phyloP scores from a whole-genome alignment of 2,888 invertebrate genomes.

The Eristalis tenax region DNA sequence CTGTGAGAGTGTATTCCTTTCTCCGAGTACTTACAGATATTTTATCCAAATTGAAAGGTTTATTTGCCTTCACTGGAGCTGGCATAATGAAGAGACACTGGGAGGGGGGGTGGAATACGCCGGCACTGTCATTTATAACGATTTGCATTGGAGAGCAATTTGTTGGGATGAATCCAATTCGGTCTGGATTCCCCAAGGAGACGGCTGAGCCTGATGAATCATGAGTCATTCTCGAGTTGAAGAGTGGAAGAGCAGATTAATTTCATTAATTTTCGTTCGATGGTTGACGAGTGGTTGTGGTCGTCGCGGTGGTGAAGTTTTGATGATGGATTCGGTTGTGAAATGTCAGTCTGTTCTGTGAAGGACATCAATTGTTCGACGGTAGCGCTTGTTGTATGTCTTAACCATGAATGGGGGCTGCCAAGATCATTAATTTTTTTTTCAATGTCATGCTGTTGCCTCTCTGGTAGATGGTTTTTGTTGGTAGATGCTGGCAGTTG shows the following conservation, averaged over 20 bases:
- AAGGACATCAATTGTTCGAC: conserved; percentile 2
- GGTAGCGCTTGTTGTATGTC: not conserved
- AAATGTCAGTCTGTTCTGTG: not conserved
- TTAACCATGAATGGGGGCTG: not conserved
- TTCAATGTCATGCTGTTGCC: not conserved
- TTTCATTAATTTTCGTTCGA: conserved; percentile 62
- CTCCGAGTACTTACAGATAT: conserved; percentile 46
- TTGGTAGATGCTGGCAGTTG: not conserved
- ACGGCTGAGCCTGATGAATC: conserved; percentile 52
- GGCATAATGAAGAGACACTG: conserved; percentile 22
- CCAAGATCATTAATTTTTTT: conserved; percentile 3
- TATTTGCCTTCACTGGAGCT: conserved; percentile 63
- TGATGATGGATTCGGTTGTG: not conserved
- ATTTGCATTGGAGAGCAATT: conserved; percentile 64
- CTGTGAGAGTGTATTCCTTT: not conserved
- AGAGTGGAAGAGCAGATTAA: conserved; percentile 62
- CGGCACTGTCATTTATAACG: conserved; percentile 66
- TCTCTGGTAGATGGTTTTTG: not conserved
- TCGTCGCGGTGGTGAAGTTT: not conserved
- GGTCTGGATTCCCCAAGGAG: conserved; percentile 25
- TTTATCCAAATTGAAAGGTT: conserved; percentile 71
- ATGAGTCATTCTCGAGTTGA: conserved; percentile 48
- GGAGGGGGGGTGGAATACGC: not conserved
- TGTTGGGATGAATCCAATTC: conserved; percentile 63
- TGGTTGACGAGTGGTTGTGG: conserved; percentile 25